phyloP scores from a whole-genome alignment of 2,113 vertebrate genomes.

The Apistogramma diplotaenia region DNA sequence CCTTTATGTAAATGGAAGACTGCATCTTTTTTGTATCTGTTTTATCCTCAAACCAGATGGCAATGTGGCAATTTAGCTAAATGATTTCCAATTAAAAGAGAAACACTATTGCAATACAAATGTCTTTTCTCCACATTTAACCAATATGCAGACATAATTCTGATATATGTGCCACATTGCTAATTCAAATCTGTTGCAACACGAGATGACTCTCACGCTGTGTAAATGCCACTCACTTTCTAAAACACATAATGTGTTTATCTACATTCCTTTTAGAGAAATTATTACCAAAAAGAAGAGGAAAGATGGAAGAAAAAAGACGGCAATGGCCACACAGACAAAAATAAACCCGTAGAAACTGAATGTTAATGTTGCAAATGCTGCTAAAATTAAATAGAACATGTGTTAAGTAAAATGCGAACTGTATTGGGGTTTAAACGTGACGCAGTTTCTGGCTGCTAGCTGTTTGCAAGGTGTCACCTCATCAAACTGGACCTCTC shows the following conservation, averaged over 20 bases:
- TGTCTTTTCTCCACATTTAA: constrained; percentile 38
- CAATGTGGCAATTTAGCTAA: constrained; percentile 61
- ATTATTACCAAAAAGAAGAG: not conserved
- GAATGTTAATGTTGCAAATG: not conserved
- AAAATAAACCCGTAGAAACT: not conserved
- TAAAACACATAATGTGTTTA: constrained; percentile 24
- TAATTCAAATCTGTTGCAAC: constrained; percentile 36
- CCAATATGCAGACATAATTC: constrained; percentile 33
- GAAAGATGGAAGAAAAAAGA: not conserved
- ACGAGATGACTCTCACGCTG: constrained; percentile 15
- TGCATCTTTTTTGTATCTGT: constrained; percentile 55
- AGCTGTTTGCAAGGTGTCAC: not conserved
- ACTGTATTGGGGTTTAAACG: not conserved
- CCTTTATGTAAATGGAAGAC: constrained; percentile 39
- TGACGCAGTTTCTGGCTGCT: no score
- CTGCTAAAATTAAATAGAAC: not conserved
- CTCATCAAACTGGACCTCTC: not conserved
- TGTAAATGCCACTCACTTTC: constrained; percentile 24
- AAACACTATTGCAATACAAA: constrained; percentile 44
- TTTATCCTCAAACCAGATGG: constrained; percentile 68
- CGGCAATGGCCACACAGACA: not conserved
- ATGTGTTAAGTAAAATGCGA: not conserved
- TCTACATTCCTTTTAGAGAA: constrained; percentile 9
- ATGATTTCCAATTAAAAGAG: constrained; percentile 61
- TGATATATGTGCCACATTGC: constrained; percentile 34